Evolutionary conservation across 2,113 vertebrate species (phyloP).

Genomic region (Lamprotornis superbus): DNA sequence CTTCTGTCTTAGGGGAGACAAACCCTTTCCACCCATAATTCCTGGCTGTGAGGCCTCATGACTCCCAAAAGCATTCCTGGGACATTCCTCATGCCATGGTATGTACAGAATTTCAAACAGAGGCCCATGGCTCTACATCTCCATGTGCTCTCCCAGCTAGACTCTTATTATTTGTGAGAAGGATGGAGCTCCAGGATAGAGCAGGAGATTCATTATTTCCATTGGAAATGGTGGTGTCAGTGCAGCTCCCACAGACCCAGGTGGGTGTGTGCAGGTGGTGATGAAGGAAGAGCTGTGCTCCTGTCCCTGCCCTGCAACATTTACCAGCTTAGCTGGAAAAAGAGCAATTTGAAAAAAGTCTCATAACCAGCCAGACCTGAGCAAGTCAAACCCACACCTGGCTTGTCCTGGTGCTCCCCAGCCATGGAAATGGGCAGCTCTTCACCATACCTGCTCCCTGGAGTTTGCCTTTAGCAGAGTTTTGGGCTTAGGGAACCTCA

Average conservation of each 20-base stretch:
- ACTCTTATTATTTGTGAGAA: background rate
- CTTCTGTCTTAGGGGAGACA: background rate
- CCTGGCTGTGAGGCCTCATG: background rate
- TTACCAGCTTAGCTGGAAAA: background rate
- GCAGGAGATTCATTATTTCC: background rate
- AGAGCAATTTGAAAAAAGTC: background rate
- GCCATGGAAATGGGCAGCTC: background rate
- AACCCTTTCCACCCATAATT: background rate
- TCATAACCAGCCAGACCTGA: background rate
- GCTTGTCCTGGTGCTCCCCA: background rate
- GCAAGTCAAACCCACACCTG: background rate
- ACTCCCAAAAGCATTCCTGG: background rate
- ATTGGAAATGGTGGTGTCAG: rapidly evolving
- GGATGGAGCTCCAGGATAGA: background rate
- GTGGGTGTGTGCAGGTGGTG: background rate
- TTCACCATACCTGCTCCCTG: background rate
- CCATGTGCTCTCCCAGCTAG: background rate
- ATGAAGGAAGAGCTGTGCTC: background rate
- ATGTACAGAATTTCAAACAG: background rate
- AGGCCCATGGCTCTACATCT: background rate
- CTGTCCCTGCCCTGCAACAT: background rate
- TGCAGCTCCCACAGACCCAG: background rate
- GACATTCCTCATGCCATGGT: background rate
- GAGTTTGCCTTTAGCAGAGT: background rate
- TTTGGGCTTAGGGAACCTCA: background rate